Conservation (phyloP, 2,797 vertebrate genomes). For the Mionectes olivaceus region DNA sequence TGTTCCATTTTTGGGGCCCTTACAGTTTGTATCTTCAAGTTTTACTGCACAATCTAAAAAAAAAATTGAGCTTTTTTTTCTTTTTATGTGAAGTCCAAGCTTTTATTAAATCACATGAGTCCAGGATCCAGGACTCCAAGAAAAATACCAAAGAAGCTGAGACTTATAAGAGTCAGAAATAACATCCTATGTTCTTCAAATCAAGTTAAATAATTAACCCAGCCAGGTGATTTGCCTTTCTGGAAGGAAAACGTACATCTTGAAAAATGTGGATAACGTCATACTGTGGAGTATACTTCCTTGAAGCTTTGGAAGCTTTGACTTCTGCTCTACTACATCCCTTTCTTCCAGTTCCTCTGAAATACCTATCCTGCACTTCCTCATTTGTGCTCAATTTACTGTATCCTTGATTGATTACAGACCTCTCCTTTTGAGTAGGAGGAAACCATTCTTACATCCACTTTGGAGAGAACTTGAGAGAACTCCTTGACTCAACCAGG, state of each 20-base stretch:
- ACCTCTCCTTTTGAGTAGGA: background rate
- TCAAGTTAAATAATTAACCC: background rate
- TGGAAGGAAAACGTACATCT: background rate
- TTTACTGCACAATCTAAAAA: background rate
- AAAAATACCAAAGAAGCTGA: background rate
- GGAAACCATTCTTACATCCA: background rate
- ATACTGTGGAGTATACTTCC: background rate
- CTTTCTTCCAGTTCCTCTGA: background rate
- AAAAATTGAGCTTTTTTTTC: background rate
- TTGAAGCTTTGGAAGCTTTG: background rate
- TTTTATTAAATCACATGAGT: background rate
- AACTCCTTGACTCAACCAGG: background rate
- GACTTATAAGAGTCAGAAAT: background rate
- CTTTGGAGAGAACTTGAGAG: background rate
- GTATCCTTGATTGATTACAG: background rate
- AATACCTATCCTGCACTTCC: background rate
- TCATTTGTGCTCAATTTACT: background rate
- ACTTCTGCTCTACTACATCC: background rate
- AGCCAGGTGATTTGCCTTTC: background rate
- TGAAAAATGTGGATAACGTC: background rate
- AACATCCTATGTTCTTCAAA: background rate
- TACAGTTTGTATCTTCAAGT: background rate
- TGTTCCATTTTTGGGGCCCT: background rate
- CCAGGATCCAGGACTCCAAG: background rate
- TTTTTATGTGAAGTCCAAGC: background rate